Conservation (phyloP, 2,888 invertebrate species). For the Nemotelus pantherinus region DNA sequence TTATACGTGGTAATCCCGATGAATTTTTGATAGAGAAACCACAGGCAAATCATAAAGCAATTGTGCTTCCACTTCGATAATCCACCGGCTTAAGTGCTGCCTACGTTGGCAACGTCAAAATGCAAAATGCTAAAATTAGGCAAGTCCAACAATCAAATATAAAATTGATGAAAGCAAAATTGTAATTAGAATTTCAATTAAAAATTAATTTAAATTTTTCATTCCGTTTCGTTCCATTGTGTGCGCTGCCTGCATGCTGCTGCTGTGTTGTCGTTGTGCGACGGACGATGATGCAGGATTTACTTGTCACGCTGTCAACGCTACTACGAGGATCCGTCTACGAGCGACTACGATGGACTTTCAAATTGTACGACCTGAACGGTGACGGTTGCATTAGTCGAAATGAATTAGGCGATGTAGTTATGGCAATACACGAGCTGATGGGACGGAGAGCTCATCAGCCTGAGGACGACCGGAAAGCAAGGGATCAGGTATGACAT, state of each 20-base stretch:
- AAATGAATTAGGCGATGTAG: conserved; percentile 87
- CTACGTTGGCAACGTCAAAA: background rate
- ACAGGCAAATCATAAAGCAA: conserved; percentile 22
- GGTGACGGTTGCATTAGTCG: conserved; percentile 95
- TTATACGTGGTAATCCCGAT: conserved; percentile 14
- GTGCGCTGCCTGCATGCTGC: background rate
- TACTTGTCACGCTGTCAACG: conserved; percentile 91
- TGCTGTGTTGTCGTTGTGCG: too few relatives aligned
- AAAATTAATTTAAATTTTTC: conserved; percentile 39
- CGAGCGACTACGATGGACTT: conserved; percentile 95
- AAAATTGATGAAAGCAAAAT: conserved; percentile 37
- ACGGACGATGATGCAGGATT: conserved; percentile 74
- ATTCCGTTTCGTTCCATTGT: conserved; percentile 13
- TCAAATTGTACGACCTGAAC: conserved; percentile 94
- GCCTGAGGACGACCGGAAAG: conserved; percentile 84
- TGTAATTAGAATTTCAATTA: conserved; percentile 41
- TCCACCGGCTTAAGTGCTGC: background rate
- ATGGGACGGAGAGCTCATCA: conserved; percentile 82
- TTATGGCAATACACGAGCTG: conserved; percentile 91
- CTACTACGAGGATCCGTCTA: conserved; percentile 91
- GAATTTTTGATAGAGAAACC: conserved; percentile 33
- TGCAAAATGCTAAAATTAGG: conserved; percentile 24
- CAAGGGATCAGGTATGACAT: conserved; percentile 76
- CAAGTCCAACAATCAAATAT: conserved; percentile 31
- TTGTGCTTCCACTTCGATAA: conserved; percentile 13